phyloP scores from a whole-genome alignment of 2,888 invertebrate species.

The Heliconius aoede region DNA sequence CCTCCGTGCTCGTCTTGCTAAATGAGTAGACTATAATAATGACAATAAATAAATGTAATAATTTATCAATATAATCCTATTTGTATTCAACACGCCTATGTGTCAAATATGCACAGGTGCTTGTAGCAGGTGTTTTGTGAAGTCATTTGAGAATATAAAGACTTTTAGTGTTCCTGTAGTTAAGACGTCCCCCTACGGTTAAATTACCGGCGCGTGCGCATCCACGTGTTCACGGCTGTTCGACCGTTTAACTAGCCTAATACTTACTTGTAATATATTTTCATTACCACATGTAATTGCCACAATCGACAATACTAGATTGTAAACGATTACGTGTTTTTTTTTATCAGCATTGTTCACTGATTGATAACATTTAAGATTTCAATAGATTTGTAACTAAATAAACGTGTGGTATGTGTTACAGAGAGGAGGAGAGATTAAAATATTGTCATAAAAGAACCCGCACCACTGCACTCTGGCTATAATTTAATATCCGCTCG shows the following conservation, averaged over 20 bases:
- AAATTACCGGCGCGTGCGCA: slow-evolving; percentile 72
- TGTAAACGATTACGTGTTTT: slow-evolving; percentile 3
- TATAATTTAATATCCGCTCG: slow-evolving; percentile 82
- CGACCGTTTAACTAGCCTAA: slow-evolving; percentile 41
- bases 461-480: slow-evolving; percentile 71
- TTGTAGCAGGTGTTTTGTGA: slow-evolving; percentile 38
- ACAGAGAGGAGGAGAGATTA: not conserved
- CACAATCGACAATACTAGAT: slow-evolving; percentile 26
- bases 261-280: slow-evolving; percentile 24
- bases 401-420: not conserved
- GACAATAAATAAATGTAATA: not conserved
- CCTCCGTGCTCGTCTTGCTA: not conserved
- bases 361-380: not conserved
- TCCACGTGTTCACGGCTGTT: slow-evolving; percentile 63
- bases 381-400: slow-evolving; percentile 1
- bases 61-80: not conserved
- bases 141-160: slow-evolving; percentile 50
- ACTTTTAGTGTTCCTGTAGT: slow-evolving; percentile 52
- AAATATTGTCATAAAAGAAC: slow-evolving; percentile 62
- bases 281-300: slow-evolving; percentile 39
- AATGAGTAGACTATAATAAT: not conserved
- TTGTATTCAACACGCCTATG: not conserved
- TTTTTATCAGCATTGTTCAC: not conserved
- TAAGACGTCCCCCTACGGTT: slow-evolving; percentile 52
- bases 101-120: slow-evolving; percentile 37